phyloP scores from a whole-genome alignment of 1,140 invertebrate species.

The Drosophila tani region DNA sequence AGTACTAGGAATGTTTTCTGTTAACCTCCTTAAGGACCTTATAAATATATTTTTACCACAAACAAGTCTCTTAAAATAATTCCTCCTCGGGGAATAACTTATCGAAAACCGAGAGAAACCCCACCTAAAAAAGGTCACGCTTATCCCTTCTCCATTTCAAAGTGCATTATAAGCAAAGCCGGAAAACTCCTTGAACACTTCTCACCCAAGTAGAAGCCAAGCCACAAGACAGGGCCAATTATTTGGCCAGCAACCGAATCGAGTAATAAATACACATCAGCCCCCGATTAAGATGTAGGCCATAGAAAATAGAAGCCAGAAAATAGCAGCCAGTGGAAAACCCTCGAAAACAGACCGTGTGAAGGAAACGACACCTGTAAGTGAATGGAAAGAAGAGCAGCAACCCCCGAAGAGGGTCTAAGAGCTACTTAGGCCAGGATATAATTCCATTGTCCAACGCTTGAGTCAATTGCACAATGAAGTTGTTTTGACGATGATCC shows the following conservation, averaged over 20 bases:
- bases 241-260: constrained; percentile 40
- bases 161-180: constrained; percentile 29
- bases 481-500: constrained; percentile 74
- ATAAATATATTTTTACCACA: too few species aligned
- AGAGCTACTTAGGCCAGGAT: constrained; percentile 54
- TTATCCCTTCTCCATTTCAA: constrained; percentile 21
- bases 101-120: background rate
- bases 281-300: constrained; percentile 47
- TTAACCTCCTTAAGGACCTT: too few species aligned
- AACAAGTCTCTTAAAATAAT: too few species aligned
- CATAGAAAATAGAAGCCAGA: constrained; percentile 6
- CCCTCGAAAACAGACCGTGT: constrained; percentile 56
- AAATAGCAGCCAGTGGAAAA: constrained; percentile 36
- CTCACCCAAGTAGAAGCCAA: constrained; percentile 5
- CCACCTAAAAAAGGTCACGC: background rate
- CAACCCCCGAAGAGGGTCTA: constrained; percentile 34
- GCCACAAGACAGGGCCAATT: constrained; percentile 41
- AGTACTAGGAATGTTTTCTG: too few species aligned
- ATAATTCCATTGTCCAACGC: constrained; percentile 29
- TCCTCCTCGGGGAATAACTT: too few species aligned
- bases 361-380: constrained; percentile 69
- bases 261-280: constrained; percentile 43
- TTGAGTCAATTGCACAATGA: constrained; percentile 70
- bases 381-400: constrained; percentile 17
- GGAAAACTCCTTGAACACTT: constrained; percentile 34